phyloP scores from a whole-genome alignment of 2,888 invertebrate genomes.

The Alsophila aescularia region DNA sequence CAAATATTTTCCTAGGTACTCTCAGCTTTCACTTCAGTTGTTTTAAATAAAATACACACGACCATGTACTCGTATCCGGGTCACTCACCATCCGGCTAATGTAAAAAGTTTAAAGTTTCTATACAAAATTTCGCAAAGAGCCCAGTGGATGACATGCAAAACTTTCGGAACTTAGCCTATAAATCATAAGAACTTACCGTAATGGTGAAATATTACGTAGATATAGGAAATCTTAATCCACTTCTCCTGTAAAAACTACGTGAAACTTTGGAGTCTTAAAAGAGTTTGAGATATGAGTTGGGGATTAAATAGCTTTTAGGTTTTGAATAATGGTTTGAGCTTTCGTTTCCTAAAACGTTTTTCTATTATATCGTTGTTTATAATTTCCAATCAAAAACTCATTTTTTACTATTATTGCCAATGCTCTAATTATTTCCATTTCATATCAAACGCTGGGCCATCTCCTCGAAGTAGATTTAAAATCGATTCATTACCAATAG shows the following conservation, averaged over 20 bases:
- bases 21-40: neutral
- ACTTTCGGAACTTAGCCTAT: conserved; percentile 76
- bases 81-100: conserved; percentile 65
- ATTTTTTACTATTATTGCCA: no score
- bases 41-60: conserved; percentile 8
- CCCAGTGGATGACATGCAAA: conserved; percentile 79
- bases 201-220: conserved; percentile 75
- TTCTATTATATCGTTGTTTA: no score
- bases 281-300: conserved; percentile 62
- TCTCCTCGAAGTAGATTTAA: no score
- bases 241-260: conserved; percentile 73
- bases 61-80: conserved; percentile 41
- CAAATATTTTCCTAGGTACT: neutral
- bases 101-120: conserved; percentile 77
- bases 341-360: no score
- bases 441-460: no score
- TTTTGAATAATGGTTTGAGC: neutral
- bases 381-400: no score
- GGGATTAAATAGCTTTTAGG: neutral
- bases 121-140: conserved; percentile 68
- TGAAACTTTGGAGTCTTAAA: conserved; percentile 70
- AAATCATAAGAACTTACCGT: conserved; percentile 76
- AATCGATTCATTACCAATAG: no score
- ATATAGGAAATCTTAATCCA: conserved; percentile 79
- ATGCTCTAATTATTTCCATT: no score